Evolutionary conservation across 2,888 invertebrate species (phyloP).

Genomic region (Agrenia bidenticulata): DNA sequence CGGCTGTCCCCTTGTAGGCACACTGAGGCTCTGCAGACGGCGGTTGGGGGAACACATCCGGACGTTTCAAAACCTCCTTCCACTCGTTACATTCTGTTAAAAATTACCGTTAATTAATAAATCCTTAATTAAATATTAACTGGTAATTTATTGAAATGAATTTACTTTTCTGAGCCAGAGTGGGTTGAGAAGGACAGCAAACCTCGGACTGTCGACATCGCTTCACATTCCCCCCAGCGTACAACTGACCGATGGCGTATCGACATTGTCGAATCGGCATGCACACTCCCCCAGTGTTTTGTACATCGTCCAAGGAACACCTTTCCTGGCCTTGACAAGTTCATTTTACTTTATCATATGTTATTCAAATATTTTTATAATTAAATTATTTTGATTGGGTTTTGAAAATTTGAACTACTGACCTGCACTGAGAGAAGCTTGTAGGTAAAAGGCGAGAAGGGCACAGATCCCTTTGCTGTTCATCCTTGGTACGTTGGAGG

Average conservation of each 20-base stretch:
- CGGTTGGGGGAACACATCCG: slow-evolving; percentile 15
- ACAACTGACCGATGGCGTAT: slow-evolving; percentile 26
- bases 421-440: no score
- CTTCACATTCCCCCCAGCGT: slow-evolving; percentile 29
- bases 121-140: neutral
- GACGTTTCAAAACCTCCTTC: slow-evolving; percentile 26
- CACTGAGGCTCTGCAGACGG: slow-evolving; percentile 13
- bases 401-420: no score
- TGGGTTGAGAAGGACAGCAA: slow-evolving; percentile 37
- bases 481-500: no score
- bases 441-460: no score
- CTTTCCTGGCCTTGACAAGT: neutral
- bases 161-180: slow-evolving; percentile 37
- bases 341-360: no score
- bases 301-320: slow-evolving; percentile 15
- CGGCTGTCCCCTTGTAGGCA: neutral
- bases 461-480: no score
- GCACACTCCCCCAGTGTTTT: slow-evolving; percentile 28
- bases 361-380: no score
- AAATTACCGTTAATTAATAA: neutral
- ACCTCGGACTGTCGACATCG: slow-evolving; percentile 29
- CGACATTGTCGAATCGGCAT: slow-evolving; percentile 27
- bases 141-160: neutral
- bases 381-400: no score
- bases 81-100: slow-evolving; percentile 40